phyloP scores from a whole-genome alignment of 2,113 vertebrate genomes.

The Baryphthengus martii region DNA sequence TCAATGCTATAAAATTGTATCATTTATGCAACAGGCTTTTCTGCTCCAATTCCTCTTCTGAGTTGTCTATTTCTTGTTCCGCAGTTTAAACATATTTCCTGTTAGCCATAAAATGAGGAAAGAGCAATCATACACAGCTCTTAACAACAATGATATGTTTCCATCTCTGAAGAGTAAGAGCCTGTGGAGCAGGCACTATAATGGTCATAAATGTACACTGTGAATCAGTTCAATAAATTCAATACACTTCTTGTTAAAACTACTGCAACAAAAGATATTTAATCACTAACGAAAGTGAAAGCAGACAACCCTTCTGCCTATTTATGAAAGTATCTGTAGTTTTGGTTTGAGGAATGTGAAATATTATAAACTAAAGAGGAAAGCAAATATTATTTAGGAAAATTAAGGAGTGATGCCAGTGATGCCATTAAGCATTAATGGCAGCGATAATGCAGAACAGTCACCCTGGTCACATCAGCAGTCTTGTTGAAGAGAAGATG shows the following conservation, averaged over 20 bases:
- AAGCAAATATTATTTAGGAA: not conserved
- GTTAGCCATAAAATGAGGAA: slow-evolving; percentile 3
- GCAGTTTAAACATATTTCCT: slow-evolving; percentile 17
- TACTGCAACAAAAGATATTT: not conserved
- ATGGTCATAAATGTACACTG: not conserved
- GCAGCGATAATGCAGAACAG: not conserved
- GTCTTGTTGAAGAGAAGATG: not conserved
- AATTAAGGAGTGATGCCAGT: not conserved
- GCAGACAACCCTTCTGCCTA: not conserved
- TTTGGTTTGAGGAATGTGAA: not conserved
- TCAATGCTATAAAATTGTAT: not conserved
- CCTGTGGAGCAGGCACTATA: not conserved
- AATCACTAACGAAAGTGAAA: not conserved
- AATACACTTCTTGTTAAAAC: not conserved
- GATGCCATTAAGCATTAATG: too few relatives aligned
- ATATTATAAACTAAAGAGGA: not conserved
- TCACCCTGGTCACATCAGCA: not conserved
- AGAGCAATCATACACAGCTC: not conserved
- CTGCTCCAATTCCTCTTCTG: not conserved
- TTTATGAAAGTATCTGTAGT: not conserved
- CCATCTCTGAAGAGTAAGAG: not conserved
- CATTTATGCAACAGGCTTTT: not conserved
- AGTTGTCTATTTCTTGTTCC: not conserved
- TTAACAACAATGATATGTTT: not conserved
- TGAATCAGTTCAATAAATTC: slow-evolving; percentile 11